These are phyloP conservation scores for Cyclura pinguis DNA, from an alignment of 2,797 vertebrate species.

Conservation along the genomic window DNA sequence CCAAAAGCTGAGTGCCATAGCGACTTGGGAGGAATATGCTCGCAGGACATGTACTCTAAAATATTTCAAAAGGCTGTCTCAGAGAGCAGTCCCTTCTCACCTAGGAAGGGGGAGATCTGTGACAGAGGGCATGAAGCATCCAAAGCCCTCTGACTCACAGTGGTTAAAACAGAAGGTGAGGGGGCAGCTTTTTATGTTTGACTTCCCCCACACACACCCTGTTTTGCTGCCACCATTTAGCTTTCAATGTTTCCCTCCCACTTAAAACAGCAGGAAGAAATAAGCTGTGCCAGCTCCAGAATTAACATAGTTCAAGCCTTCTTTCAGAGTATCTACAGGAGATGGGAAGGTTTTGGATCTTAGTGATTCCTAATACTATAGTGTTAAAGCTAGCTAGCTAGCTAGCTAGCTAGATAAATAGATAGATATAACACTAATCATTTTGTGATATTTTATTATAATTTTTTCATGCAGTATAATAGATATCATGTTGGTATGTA, in stretches of 20 bases:
- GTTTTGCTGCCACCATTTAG: neutral
- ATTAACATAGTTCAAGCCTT: neutral
- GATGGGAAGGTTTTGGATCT: neutral
- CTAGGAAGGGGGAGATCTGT: neutral
- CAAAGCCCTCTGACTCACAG: neutral
- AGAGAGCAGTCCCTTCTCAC: neutral
- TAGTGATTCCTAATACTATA: neutral
- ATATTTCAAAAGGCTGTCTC: neutral
- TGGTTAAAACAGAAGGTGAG: neutral
- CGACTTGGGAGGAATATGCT: neutral
- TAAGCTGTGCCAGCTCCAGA: neutral
- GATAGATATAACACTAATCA: too few relatives aligned
- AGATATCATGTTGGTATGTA: too few relatives aligned
- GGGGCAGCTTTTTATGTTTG: neutral
- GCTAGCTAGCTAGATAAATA: too few relatives aligned
- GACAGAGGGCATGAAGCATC: neutral
- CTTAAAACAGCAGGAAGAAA: neutral
- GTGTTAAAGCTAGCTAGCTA: too few relatives aligned
- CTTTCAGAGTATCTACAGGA: neutral
- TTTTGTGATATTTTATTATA: too few relatives aligned
- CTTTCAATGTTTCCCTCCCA: neutral
- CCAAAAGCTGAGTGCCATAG: constrained; percentile 12
- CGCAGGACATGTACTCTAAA: neutral
- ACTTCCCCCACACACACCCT: too few relatives aligned
- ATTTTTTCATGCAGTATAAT: too few relatives aligned